A percentile compares a stretch with the other conserved stretches of the same genome.
Evolutionary conservation across 2,888 invertebrate genomes (phyloP).

Genomic region (Spodoptera exigua): DNA sequence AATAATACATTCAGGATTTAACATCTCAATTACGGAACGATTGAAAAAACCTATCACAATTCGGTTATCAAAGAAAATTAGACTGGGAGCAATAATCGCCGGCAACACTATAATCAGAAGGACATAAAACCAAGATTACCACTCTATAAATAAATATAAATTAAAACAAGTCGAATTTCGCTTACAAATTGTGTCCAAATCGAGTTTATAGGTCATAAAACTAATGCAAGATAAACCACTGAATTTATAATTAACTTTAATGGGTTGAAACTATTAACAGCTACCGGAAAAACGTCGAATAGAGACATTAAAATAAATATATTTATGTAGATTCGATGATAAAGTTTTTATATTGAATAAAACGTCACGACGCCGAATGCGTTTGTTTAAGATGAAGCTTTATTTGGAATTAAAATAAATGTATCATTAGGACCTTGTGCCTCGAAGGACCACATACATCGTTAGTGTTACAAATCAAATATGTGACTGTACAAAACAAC

Average conservation of each 20-base stretch:
- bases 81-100: conserved; percentile 16
- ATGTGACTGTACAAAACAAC: too few relatives aligned
- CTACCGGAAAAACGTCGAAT: conserved; percentile 87
- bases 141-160: conserved; percentile 71
- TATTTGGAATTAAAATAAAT: background rate
- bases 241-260: conserved; percentile 88
- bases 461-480: too few relatives aligned
- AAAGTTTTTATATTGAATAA: conserved; percentile 83
- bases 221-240: conserved; percentile 83
- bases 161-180: conserved; percentile 72
- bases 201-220: conserved; percentile 84
- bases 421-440: too few relatives aligned
- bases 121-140: conserved; percentile 36
- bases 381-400: conserved; percentile 71
- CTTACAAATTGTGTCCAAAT: conserved; percentile 84
- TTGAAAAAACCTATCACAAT: conserved; percentile 26
- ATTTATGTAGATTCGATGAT: conserved; percentile 82
- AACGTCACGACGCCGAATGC: conserved; percentile 70
- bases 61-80: conserved; percentile 42
- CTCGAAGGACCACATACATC: too few relatives aligned
- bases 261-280: conserved; percentile 87
- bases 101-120: conserved; percentile 38
- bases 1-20: conserved; percentile 7
- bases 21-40: conserved; percentile 26
- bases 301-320: conserved; percentile 88